A percentile compares a stretch with the other conserved stretches of the same genome.
phyloP scores from a whole-genome alignment of 92 coral and sea anemone species.

The Porites lobata region DNA sequence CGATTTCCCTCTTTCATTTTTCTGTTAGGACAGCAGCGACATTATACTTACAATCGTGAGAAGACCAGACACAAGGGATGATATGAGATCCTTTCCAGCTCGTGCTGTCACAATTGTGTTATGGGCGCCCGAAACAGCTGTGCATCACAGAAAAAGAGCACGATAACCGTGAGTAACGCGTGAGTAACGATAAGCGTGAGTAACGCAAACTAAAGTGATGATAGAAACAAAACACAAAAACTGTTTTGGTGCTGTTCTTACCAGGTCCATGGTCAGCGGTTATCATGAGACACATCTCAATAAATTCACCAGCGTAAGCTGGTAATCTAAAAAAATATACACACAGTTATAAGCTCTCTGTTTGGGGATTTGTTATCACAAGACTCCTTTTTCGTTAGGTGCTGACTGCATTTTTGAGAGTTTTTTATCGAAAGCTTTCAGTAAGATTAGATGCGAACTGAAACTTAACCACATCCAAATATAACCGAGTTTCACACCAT shows the following conservation, averaged over 20 bases:
- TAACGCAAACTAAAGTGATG: not conserved
- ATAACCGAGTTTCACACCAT: no score
- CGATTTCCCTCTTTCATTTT: no score
- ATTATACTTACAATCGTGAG: constrained; percentile 93
- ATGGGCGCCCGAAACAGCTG: constrained; percentile 99
- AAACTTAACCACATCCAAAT: no score
- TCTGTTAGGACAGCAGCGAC: no score
- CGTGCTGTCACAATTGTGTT: constrained; percentile 99
- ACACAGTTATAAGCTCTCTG: no score
- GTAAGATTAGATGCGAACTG: no score
- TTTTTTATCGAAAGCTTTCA: no score
- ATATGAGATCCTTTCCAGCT: constrained; percentile 98
- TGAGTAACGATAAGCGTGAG: not conserved
- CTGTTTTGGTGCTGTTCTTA: not conserved
- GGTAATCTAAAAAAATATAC: constrained; percentile 77
- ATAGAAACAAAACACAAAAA: not conserved
- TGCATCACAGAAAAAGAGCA: constrained; percentile 16
- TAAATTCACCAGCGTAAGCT: constrained; percentile 88
- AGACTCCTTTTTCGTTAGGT: no score
- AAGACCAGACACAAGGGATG: constrained; percentile 96
- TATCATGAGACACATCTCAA: constrained; percentile 99
- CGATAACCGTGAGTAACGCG: not conserved
- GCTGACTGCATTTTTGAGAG: no score
- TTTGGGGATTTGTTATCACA: no score
- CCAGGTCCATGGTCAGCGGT: constrained; percentile 99